These are phyloP conservation scores for Electrophaes corylata DNA, from an alignment of 2,888 invertebrate genomes.

Conservation along the genomic window DNA sequence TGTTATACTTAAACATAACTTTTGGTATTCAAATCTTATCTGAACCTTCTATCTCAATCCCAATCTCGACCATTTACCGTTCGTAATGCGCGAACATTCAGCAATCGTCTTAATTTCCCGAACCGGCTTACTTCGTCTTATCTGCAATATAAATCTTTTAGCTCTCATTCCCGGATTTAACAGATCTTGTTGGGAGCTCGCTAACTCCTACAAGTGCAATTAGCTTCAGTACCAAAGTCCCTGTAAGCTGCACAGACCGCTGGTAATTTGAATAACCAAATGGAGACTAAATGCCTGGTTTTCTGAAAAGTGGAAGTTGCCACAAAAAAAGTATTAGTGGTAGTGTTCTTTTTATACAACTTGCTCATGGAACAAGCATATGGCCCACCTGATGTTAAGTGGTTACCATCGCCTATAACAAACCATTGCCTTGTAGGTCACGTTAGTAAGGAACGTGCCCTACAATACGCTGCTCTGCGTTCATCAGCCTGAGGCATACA, in stretches of 20 bases:
- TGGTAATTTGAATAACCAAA: slow-evolving; percentile 60
- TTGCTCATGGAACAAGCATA: too few species aligned
- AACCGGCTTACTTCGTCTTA: slow-evolving; percentile 40
- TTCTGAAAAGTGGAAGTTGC: not conserved
- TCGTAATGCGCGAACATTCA: slow-evolving; percentile 43
- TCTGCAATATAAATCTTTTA: slow-evolving; percentile 80
- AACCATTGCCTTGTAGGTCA: too few species aligned
- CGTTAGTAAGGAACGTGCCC: too few species aligned
- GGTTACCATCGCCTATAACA: too few species aligned
- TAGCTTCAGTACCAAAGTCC: slow-evolving; percentile 67
- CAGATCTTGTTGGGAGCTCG: slow-evolving; percentile 60
- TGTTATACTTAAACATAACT: not conserved
- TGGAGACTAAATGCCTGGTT: slow-evolving; percentile 24
- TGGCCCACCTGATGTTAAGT: too few species aligned
- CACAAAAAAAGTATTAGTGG: too few species aligned
- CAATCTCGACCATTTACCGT: slow-evolving; percentile 24
- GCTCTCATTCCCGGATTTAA: slow-evolving; percentile 74
- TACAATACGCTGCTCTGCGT: too few species aligned
- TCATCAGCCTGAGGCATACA: too few species aligned
- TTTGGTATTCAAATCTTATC: slow-evolving; percentile 2
- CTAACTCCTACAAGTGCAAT: slow-evolving; percentile 80
- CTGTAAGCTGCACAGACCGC: slow-evolving; percentile 73
- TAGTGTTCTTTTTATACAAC: too few species aligned
- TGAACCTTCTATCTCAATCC: not conserved
- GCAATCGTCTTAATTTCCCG: slow-evolving; percentile 76